phyloP scores from a whole-genome alignment of 2,113 vertebrate species.

The Callaeas wilsoni region DNA sequence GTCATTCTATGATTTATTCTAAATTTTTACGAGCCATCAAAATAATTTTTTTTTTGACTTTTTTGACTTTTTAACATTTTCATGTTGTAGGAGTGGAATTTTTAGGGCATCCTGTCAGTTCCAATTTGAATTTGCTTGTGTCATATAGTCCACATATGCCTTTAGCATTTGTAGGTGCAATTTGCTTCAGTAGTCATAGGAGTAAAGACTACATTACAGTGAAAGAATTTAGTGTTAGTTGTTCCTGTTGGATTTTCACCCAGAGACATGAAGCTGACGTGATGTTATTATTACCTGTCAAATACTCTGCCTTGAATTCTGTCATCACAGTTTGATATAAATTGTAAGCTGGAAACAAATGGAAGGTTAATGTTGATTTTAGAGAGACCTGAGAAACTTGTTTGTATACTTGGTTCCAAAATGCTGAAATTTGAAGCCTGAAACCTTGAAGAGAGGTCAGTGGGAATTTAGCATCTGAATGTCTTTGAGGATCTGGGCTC shows the following conservation, averaged over 20 bases:
- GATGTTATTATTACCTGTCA: background rate
- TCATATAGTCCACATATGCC: background rate
- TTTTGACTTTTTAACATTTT: background rate
- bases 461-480: slow-evolving; percentile 1
- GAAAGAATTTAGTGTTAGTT: background rate
- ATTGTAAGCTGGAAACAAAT: background rate
- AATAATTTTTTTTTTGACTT: background rate
- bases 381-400: background rate
- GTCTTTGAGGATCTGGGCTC: background rate
- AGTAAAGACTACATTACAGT: background rate
- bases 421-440: background rate
- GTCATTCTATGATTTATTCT: background rate
- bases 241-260: background rate
- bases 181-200: background rate
- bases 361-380: background rate
- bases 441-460: background rate
- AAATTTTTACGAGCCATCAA: background rate
- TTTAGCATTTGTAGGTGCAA: background rate
- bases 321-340: background rate
- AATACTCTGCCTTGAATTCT: background rate
- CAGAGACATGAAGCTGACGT: background rate
- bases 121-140: background rate
- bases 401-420: background rate
- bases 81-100: background rate
- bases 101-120: background rate